Evolutionary conservation across 2,888 invertebrate genomes (phyloP).

Genomic region (Drosophila setosimentum): DNA sequence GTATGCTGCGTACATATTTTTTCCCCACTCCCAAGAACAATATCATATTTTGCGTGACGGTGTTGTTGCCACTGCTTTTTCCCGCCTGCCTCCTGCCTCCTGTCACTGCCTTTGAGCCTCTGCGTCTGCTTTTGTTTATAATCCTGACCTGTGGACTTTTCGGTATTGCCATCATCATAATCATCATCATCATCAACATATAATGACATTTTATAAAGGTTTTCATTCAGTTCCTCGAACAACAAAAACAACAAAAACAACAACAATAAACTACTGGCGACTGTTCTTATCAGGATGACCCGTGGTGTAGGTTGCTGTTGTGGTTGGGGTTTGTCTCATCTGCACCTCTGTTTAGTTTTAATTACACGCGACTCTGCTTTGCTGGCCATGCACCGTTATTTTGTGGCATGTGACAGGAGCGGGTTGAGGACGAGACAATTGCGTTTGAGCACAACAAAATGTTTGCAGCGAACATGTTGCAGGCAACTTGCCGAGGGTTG

Average conservation of each 20-base stretch:
- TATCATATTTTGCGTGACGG: slow-evolving; percentile 65
- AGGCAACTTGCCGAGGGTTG: slow-evolving; percentile 23
- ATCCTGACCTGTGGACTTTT: slow-evolving; percentile 73
- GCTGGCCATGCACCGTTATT: slow-evolving; percentile 56
- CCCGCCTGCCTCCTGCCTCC: neutral
- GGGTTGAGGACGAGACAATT: neutral
- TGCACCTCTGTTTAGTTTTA: slow-evolving; percentile 72
- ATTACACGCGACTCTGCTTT: slow-evolving; percentile 74
- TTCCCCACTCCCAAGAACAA: slow-evolving; percentile 14
- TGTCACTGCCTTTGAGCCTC: neutral
- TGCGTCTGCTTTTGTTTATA: slow-evolving; percentile 55
- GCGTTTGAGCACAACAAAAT: neutral
- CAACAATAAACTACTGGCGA: slow-evolving; percentile 56
- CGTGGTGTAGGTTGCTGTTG: slow-evolving; percentile 11
- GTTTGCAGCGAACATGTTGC: slow-evolving; percentile 28
- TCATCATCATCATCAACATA: slow-evolving; percentile 7
- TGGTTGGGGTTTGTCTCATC: slow-evolving; percentile 7
- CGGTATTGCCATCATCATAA: slow-evolving; percentile 51
- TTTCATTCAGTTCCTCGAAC: slow-evolving; percentile 10
- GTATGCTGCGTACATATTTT: slow-evolving; percentile 40
- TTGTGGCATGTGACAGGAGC: slow-evolving; percentile 32
- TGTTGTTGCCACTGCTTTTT: slow-evolving; percentile 9
- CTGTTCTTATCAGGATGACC: slow-evolving; percentile 54
- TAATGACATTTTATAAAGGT: slow-evolving; percentile 41
- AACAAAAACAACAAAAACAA: slow-evolving; percentile 4